Conservation (phyloP, 2,888 invertebrate genomes). For the Diarsia dahlii region DNA sequence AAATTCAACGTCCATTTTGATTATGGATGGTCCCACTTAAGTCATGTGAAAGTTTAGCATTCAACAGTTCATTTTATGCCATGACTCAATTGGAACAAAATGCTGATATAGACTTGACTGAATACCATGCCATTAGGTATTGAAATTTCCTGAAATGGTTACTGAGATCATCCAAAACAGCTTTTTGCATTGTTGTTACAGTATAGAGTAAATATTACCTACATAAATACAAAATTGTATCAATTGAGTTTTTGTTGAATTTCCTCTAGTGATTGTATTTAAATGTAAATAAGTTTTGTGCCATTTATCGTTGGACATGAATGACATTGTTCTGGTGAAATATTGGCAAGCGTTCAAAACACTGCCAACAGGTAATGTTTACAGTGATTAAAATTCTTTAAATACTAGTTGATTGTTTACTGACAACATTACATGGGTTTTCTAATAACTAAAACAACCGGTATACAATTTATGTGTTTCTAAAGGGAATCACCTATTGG, state of each 20-base stretch:
- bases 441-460: slow-evolving; percentile 46
- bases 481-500: slow-evolving; percentile 15
- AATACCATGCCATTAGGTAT: slow-evolving; percentile 2
- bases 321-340: slow-evolving; percentile 66
- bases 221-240: slow-evolving; percentile 29
- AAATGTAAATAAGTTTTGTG: slow-evolving; percentile 61
- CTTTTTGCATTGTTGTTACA: not conserved
- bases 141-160: slow-evolving; percentile 6
- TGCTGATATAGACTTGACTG: not conserved
- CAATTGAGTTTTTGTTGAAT: slow-evolving; percentile 25
- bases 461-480: slow-evolving; percentile 29
- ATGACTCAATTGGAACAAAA: slow-evolving; percentile 13
- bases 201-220: slow-evolving; percentile 14
- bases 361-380: slow-evolving; percentile 74
- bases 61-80: not conserved
- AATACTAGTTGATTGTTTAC: slow-evolving; percentile 67
- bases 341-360: slow-evolving; percentile 76
- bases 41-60: slow-evolving; percentile 4
- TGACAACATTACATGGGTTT: slow-evolving; percentile 58
- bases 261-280: slow-evolving; percentile 52
- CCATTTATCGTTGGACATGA: slow-evolving; percentile 61
- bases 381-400: slow-evolving; percentile 63
- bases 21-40: not conserved
- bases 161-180: slow-evolving; percentile 11
- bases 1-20: not conserved